Base-by-base conservation (phyloP, 2,113 vertebrate species). In the Urocolius indicus region DNA sequence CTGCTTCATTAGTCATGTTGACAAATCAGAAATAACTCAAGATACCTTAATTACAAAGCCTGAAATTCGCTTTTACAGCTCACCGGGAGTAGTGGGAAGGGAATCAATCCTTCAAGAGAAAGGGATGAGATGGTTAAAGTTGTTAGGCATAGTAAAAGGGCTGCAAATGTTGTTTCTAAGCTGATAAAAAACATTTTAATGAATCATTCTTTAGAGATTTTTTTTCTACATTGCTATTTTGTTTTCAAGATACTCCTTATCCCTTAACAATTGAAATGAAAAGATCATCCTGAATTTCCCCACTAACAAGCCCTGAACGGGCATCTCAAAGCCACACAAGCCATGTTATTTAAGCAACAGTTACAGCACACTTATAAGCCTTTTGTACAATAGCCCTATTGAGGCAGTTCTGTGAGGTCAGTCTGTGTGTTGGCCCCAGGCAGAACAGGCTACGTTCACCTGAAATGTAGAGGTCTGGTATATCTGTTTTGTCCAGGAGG, bases 21-120 rank as follows among this genome's bases (percentile, higher is more conserved):
- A 90, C 63, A 96, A 90, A 94, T 71, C 82, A 92, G 87, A 95
- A 94, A 81, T 67, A 77, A 81, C 72, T 86, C 82, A 16, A 90
- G 63, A 10, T 52, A 63, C 9, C 92, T 96, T 94, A 88, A 93
- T 90, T 96, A 85, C 72, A 83, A 93, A 93, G 68, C 45, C 78
- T 3, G 1, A 74, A 96, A 93, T 88, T 93, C 78, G 87, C 71
- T 96, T 94, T 48, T 9, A 16, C 51, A 77, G 82, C 68, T 95
- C 93, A 88, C 92, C 1, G 0, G 68, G 59, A 75, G 18, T 8
- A 69, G 30, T 6, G 0, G 0, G 71, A 74, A 96, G 16, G 55
- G 26, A 87, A 73, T 80, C 55, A 58, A 26, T 90, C 72, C 81
- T 88, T 91, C 43, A 69, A 62, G 34, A 32, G 49, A 87, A 90